Base-by-base conservation (phyloP, 2,888 invertebrate genomes). In the Iselma pallidipennis region DNA sequence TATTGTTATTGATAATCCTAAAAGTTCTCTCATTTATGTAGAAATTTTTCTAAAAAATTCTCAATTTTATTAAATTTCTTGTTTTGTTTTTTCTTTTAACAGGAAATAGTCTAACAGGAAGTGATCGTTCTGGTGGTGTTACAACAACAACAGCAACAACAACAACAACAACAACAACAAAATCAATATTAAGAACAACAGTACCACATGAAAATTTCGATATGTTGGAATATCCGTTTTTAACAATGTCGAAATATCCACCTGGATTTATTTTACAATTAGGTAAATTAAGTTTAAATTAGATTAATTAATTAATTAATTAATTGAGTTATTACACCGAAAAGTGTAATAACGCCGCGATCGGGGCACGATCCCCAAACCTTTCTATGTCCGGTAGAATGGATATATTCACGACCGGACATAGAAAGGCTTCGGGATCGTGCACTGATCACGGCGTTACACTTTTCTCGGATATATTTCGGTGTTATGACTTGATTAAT, bases 211-310 rank as follows among this genome's bases (percentile, higher is more conserved):
- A 92, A 66, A 90, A 89, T 75, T 84, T 95, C 72, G 95, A 96
- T 67, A 90, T 96, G 89, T 82, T 96, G 78, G 98, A 98, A 77
- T 98, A 96, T 81, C 98, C 98, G 0, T 97, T 98, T 80, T 85
- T 98, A 55, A 98, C 98, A 0, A 91, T 98, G 86, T 88, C 91
- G 0, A 92, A 92, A 72, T 96, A 94, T 81, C 96, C 97, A 5
- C 84, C 89, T 0, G 95, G 94, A 10, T 95, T 97, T 75, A 89
- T 98, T 70, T 85, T 91, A 16, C 93, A 94, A 78, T 86, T 97
- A 70, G 97, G 94, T 91, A 67, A 63, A 58, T 61, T 16, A 14
- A 21, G n/a, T n/a, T 42, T 49, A 42, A 49, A 29, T 23, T 50
- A 2, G 12, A 60, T 48, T 16, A 37, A 37, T 16, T 12, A 4